Conservation (phyloP, 2,888 invertebrate genomes). For the Pocota personata region DNA sequence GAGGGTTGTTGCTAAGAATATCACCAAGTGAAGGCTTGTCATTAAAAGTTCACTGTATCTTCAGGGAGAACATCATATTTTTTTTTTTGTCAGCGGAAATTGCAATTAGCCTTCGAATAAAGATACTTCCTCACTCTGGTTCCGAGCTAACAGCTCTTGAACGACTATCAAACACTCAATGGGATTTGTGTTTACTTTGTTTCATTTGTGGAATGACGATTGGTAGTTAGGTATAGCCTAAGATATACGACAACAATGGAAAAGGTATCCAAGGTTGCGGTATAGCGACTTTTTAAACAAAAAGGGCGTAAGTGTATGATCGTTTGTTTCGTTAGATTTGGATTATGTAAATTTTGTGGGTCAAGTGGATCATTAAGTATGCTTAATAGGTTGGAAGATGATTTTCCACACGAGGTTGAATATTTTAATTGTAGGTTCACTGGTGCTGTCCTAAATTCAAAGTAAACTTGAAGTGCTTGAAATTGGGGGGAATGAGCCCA, state of each 20-base stretch:
- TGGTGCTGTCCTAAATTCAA: conserved; percentile 11
- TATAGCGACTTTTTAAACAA: conserved; percentile 5
- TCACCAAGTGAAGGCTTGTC: conserved; percentile 3
- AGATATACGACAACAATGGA: conserved; percentile 15
- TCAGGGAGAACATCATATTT: neutral
- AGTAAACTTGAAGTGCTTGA: neutral
- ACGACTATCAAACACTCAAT: neutral
- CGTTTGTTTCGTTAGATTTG: neutral
- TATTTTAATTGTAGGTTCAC: neutral
- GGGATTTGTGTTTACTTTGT: neutral
- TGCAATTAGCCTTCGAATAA: conserved; percentile 23
- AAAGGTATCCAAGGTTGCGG: conserved; percentile 27
- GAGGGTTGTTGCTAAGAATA: neutral
- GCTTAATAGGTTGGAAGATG: neutral
- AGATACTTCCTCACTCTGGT: conserved; percentile 22
- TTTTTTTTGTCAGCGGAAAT: conserved; percentile 24
- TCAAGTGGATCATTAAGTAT: conserved; percentile 9
- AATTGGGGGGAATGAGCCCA: neutral
- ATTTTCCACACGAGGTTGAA: conserved; percentile 3
- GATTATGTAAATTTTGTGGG: conserved; percentile 34
- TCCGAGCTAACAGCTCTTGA: neutral
- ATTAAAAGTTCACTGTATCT: conserved; percentile 21
- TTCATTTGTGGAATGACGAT: neutral
- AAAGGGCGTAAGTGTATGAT: conserved; percentile 3
- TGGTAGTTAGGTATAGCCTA: neutral